Evolutionary conservation across 2,797 vertebrate genomes (phyloP), one percentile per base, ranked within the genome.

Genomic region (Sorex maritimensis): DNA sequence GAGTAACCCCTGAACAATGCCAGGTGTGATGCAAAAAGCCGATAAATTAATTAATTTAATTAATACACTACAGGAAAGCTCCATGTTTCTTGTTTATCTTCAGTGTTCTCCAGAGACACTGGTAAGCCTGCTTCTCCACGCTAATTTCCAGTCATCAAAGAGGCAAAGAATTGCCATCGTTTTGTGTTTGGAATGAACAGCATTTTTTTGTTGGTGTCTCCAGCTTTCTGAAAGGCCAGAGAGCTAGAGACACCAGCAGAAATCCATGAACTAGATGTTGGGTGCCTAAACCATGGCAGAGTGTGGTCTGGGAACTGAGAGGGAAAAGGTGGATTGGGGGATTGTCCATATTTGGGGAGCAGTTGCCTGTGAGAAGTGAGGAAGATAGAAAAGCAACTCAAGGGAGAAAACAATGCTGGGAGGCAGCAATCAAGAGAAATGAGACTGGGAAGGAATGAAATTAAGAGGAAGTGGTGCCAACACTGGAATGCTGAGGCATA

Each of bases 181-280:
- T 95, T 73, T 61, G 68, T 38, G 58, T 84, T 83, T 61, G 78
- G 55, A 67, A 90, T 80, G 61, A 71, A 49, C 21, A 86, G 58
- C 58, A 11, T 52, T 52, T 52, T 14, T 52, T 11, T 34, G 34
- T 52, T 19, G 13, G 30, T 28, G 13, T 7, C 5, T 78, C 23
- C 80, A 78, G 68, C 41, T 44, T 44, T 44, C 41, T 44, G 41
- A 44, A 44, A 19, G 26, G 24, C n/a, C 24, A 11, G 63, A 69
- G 41, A 67, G 24, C 21, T 82, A 26, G 77, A 88, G 80, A 82
- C 46, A 55, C 34, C 12, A 75, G n/a, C 23, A 69, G 77, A 79
- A 58, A 61, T 69, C 30, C 44, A 34, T 34, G 38, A 38, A 58
- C 14, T 67, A 34, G 28, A 28, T 17, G 24, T 15, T 10, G 2